These are phyloP conservation scores for Apus apus DNA, from an alignment of 2,113 vertebrate species.

Conservation along the genomic window DNA sequence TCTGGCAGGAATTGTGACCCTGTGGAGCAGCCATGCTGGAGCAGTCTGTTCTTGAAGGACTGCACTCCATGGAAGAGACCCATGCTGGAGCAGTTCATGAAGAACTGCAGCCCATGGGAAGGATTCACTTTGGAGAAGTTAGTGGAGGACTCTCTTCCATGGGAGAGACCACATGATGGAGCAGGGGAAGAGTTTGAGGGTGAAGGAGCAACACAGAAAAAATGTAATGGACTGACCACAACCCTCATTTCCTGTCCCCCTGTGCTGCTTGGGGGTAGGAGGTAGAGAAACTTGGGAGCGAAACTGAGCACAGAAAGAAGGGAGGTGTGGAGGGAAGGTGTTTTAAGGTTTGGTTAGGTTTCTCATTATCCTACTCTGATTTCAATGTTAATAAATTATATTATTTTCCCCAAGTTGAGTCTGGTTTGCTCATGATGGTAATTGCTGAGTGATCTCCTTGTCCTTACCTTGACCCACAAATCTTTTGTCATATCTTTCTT, in stretches of 20 bases:
- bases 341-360: not conserved
- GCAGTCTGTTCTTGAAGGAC: not conserved
- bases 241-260: too few species aligned
- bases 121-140: too few species aligned
- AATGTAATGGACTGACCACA: too few species aligned
- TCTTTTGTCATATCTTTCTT: not conserved
- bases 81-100: too few species aligned
- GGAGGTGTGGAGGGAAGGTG: not conserved
- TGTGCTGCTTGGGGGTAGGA: accelerated
- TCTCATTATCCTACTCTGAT: not conserved
- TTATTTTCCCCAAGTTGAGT: not conserved
- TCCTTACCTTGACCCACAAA: not conserved
- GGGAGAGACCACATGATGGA: too few species aligned
- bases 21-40: accelerated
- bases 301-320: not conserved
- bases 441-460: not conserved
- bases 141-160: too few species aligned
- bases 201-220: too few species aligned
- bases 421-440: too few species aligned
- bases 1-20: not conserved
- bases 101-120: too few species aligned
- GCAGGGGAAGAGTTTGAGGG: too few species aligned
- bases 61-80: too few species aligned
- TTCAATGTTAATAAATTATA: not conserved
- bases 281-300: not conserved